Evolutionary conservation across 2,797 vertebrate genomes (phyloP).

Genomic region (Myiotriccus ornatus): DNA sequence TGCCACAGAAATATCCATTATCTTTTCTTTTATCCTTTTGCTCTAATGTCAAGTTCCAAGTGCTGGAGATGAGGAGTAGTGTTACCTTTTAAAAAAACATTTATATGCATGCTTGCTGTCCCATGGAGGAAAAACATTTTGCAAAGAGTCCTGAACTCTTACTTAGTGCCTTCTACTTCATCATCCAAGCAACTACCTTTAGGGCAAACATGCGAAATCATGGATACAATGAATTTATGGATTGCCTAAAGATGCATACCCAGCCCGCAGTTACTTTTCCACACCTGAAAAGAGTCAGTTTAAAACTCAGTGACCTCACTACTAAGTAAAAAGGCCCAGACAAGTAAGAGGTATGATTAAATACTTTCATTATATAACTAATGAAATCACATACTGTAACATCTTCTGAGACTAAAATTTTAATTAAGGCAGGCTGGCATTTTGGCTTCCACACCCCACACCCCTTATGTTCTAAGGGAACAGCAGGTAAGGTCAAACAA

Average conservation of each 20-base stretch:
- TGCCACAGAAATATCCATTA: neutral
- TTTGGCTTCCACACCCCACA: neutral
- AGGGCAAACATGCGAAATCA: neutral
- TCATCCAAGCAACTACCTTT: neutral
- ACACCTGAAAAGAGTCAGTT: neutral
- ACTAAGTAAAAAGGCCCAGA: neutral
- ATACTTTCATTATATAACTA: conserved; percentile 57
- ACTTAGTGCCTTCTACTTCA: neutral
- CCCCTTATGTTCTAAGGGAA: neutral
- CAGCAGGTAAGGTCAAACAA: conserved; percentile 60
- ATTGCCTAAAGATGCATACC: neutral
- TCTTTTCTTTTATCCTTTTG: neutral
- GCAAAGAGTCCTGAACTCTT: neutral
- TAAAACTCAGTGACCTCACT: neutral
- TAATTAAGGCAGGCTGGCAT: conserved; percentile 72
- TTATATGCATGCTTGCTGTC: accelerated
- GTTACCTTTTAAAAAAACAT: neutral
- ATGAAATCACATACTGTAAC: conserved; percentile 49
- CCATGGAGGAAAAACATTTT: neutral
- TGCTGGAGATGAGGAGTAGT: neutral
- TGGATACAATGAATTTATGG: neutral
- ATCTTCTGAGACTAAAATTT: conserved; percentile 67
- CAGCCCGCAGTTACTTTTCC: neutral
- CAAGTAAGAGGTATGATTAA: conserved; percentile 4
- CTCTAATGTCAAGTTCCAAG: neutral